These are phyloP conservation scores for Rhombomys opimus DNA, from an alignment of 2,113 vertebrate genomes.

Conservation along the genomic window DNA sequence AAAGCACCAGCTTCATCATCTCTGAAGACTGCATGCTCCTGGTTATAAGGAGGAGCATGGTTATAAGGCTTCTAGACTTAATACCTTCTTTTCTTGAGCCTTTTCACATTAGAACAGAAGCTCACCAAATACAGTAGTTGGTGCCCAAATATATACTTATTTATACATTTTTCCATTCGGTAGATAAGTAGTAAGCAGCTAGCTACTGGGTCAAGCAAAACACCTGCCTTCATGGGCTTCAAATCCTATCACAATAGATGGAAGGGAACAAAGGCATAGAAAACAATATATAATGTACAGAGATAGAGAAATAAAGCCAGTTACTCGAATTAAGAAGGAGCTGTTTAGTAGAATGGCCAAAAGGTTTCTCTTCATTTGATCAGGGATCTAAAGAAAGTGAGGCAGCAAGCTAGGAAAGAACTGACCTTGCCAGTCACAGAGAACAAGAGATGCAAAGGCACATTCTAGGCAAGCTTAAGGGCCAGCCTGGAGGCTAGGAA, in stretches of 20 bases:
- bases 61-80: neutral
- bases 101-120: neutral
- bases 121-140: neutral
- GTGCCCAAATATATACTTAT: neutral
- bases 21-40: neutral
- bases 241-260: neutral
- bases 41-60: neutral
- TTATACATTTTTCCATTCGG: neutral
- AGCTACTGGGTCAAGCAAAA: neutral
- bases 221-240: neutral
- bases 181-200: neutral
- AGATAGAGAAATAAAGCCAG: neutral
- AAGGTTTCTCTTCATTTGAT: neutral
- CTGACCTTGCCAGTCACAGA: neutral
- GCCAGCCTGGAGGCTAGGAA: neutral
- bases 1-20: neutral
- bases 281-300: neutral
- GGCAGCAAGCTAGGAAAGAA: neutral
- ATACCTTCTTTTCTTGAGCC: neutral
- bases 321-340: neutral
- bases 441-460: neutral
- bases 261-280: neutral
- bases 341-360: neutral
- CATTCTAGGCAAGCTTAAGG: neutral
- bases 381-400: neutral